Conservation (phyloP, 2,113 vertebrate species). For the Pycnonotus jocosus region DNA sequence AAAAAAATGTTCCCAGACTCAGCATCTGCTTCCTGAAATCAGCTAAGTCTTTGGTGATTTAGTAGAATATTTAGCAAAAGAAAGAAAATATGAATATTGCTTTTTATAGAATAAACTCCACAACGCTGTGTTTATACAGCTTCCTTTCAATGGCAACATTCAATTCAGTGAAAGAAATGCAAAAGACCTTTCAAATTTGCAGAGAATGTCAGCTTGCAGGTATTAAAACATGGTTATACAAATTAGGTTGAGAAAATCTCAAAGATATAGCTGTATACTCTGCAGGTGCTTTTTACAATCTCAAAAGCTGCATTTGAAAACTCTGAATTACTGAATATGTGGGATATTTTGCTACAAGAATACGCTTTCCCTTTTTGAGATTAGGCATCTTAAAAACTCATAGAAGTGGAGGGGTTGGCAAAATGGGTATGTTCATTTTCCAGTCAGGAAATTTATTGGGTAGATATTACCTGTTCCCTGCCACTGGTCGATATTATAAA, state of each 20-base stretch:
- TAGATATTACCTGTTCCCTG: not conserved
- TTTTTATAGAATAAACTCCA: not conserved
- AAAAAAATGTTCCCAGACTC: conserved; percentile 42
- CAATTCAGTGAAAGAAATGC: not conserved
- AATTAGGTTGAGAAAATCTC: not conserved
- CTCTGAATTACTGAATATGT: not conserved
- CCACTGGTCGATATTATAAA: not conserved
- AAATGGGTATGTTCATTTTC: not conserved
- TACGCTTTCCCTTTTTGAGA: not conserved
- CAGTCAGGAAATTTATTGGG: not conserved
- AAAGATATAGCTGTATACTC: not conserved
- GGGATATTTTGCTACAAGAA: not conserved
- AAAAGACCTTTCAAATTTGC: not conserved
- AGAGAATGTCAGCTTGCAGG: not conserved
- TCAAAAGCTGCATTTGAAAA: not conserved
- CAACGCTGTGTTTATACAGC: not conserved
- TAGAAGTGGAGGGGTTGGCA: not conserved
- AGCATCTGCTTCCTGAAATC: conserved; percentile 25
- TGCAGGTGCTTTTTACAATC: not conserved
- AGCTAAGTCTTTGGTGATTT: conserved; percentile 3
- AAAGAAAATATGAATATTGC: not conserved
- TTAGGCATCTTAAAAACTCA: not conserved
- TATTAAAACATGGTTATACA: not conserved
- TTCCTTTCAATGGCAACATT: not conserved
- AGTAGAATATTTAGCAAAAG: not conserved